A percentile compares a stretch with the other conserved stretches of the same genome.
Conservation (phyloP, 2,797 vertebrate species). For the Rhinogobio ventralis region DNA sequence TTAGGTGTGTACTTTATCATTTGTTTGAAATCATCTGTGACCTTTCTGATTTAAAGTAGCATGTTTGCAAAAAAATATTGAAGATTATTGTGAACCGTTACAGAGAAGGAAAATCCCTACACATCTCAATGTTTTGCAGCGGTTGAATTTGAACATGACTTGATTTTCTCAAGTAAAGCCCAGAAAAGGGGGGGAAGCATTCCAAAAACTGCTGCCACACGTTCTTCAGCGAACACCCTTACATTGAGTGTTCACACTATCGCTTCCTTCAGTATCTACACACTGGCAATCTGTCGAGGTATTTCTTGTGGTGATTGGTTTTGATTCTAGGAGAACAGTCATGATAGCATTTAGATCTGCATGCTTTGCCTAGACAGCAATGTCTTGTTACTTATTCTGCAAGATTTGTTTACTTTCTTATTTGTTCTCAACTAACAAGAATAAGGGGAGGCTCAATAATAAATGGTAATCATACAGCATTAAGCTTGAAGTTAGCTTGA, state of each 20-base stretch:
- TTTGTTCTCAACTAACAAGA: slow-evolving; percentile 30
- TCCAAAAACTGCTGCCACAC: slow-evolving; percentile 95
- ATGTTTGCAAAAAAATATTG: slow-evolving; percentile 60
- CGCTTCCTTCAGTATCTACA: slow-evolving; percentile 91
- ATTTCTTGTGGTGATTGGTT: slow-evolving; percentile 98
- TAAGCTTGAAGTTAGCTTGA: slow-evolving; percentile 56
- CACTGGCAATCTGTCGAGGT: slow-evolving; percentile 95
- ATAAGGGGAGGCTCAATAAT: slow-evolving; percentile 29
- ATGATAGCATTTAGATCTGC: slow-evolving; percentile 88
- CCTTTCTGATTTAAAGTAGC: slow-evolving; percentile 57
- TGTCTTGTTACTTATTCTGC: slow-evolving; percentile 60
- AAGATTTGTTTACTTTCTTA: slow-evolving; percentile 31
- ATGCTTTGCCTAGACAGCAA: slow-evolving; percentile 90
- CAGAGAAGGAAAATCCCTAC: slow-evolving; percentile 81
- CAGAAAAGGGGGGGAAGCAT: slow-evolving; percentile 91
- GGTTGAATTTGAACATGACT: slow-evolving; percentile 94
- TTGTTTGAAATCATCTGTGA: slow-evolving; percentile 49
- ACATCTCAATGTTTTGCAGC: slow-evolving; percentile 97
- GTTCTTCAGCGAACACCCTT: slow-evolving; percentile 92
- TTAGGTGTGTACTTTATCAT: slow-evolving; percentile 31
- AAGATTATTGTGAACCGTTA: slow-evolving; percentile 86
- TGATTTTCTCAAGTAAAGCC: slow-evolving; percentile 95
- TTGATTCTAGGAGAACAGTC: slow-evolving; percentile 91
- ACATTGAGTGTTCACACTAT: slow-evolving; percentile 92
- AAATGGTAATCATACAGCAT: slow-evolving; percentile 22